These are phyloP conservation scores for Siniperca undulata DNA, from an alignment of 2,797 vertebrate genomes.

Conservation along the genomic window DNA sequence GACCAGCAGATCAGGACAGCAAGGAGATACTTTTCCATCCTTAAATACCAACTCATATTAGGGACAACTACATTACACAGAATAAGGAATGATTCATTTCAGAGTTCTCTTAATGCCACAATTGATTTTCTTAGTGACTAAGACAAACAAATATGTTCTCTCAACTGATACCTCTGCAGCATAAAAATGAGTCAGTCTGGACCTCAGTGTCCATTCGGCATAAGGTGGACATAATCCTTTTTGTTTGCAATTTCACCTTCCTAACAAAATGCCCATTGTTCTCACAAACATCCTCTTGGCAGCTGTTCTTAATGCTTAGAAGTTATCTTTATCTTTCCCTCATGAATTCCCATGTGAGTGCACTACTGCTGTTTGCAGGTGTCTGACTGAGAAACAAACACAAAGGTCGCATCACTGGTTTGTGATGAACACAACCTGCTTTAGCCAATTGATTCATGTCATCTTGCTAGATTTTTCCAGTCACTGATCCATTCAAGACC, in stretches of 20 bases:
- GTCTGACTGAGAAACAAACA: slow-evolving; percentile 46
- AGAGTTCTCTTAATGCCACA: slow-evolving; percentile 5
- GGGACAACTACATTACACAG: not conserved
- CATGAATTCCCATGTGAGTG: slow-evolving; percentile 46
- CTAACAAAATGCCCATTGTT: not conserved
- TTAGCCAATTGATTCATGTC: slow-evolving; percentile 46
- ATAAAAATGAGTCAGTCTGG: slow-evolving; percentile 15
- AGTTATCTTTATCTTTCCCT: slow-evolving; percentile 25
- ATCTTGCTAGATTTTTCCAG: slow-evolving; percentile 30
- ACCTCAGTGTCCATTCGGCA: not conserved
- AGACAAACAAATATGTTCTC: slow-evolving; percentile 21
- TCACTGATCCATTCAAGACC: slow-evolving; percentile 33
- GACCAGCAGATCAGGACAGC: not conserved
- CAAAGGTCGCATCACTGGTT: slow-evolving; percentile 41
- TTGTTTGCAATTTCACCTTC: slow-evolving; percentile 11
- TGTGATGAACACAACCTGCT: slow-evolving; percentile 34
- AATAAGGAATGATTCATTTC: slow-evolving; percentile 16
- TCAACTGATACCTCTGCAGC: slow-evolving; percentile 1
- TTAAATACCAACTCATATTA: slow-evolving; percentile 20
- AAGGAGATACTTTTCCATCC: not conserved
- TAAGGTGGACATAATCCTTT: slow-evolving; percentile 2
- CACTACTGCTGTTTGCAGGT: slow-evolving; percentile 37
- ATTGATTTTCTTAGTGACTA: slow-evolving; percentile 27
- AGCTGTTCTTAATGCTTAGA: slow-evolving; percentile 31
- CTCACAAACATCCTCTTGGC: slow-evolving; percentile 33